Base-by-base conservation (phyloP, 2,888 invertebrate species). In the Drosophila hamatofila region DNA sequence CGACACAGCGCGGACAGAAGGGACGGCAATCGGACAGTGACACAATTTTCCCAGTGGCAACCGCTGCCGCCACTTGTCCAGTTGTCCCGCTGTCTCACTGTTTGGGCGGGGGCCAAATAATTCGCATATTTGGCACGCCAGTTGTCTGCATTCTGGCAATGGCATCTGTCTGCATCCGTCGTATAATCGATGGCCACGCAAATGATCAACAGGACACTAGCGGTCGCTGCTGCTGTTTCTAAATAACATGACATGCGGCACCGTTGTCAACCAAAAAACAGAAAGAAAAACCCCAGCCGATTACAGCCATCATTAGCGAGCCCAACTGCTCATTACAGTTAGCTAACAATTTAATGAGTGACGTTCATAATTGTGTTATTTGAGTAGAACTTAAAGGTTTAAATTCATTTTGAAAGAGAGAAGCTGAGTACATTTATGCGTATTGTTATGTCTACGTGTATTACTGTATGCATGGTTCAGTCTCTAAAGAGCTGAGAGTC, bases 41-140 rank as follows among this genome's bases (percentile, higher is more conserved):
- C 73, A 79, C 74, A 78, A 69, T 83, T 81, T 79, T 64, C 63
- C 66, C 81, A 71, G 64, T 68, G 74, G 72, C 68, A 62, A n/a
- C 41, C 44, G 63, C 56, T 23, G 42, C 14, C 35, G 41, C 21
- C 23, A 9, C 14, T 11, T 35, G 35, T 14, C 9, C 39, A 18
- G 35, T 37, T 41, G 23, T 23, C 54, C 41, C 18, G 33, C n/a
- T 51, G 61, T 41, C 42, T 35, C 35, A 18, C 49, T 18, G 18
- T 49, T 49, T 30, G 49, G 30, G 16, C 8, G 16, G 44, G 3
- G 18, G 62, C 76, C 70, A 82, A 87, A 87, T 87, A 80, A 78
- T 84, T 84, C 80, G 84, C 78, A 86, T 84, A 84, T 84, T 87
- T 87, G 80, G 87, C 72, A 72, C 74, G 75, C 78, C 87, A 78